Base-by-base conservation (phyloP, 2,113 vertebrate species). In the Bostrychus sinensis region DNA sequence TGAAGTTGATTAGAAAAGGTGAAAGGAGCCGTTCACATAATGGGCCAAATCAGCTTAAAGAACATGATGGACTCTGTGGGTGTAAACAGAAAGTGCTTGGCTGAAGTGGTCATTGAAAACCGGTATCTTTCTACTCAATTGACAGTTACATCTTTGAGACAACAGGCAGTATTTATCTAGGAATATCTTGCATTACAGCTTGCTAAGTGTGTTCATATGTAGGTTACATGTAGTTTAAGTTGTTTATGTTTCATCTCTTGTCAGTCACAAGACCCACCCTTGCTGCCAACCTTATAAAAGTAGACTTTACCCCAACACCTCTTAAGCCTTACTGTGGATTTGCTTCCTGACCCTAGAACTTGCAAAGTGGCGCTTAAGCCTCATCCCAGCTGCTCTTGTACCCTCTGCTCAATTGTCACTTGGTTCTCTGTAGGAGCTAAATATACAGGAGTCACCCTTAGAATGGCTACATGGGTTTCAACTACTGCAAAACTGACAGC, bases 381-480 rank as follows among this genome's bases (percentile, higher is more conserved):
- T 16, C 1, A 7, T 30, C 48, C 63, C 42, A 13, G 25, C 68
- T 32, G 11, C 38, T 48, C 69, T 55, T 70, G 36, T 64, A 62
- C 71, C 64, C 72, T 55, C 17, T 1, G 54, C 65, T 67, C 59
- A 54, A 69, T 67, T 74, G 76, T 71, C 67, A 26, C 60, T 36
- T 11, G 54, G 54, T 46, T 64, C 69, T 61, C 62, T 56, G 23
- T 23, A 12, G 19, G 51, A 76, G 82, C 84, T 89, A 89, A 86
- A 91, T 86, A 89, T 86, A 88, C 74, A 70, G 57, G 69, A 78
- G 48, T 87, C 83, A 81, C 62, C 72, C 80, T 66, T 54, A 8
- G 42, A 69, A 61, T 62, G 58, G 66, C 67, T 69, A 81, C 46
- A 62, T 77, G 64, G 51, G n/a, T 70, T 75, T 82, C 63, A 73